A percentile compares a stretch with the other conserved stretches of the same genome.
phyloP scores from a whole-genome alignment of 2,888 invertebrate genomes.

The Agonopterix arenella region DNA sequence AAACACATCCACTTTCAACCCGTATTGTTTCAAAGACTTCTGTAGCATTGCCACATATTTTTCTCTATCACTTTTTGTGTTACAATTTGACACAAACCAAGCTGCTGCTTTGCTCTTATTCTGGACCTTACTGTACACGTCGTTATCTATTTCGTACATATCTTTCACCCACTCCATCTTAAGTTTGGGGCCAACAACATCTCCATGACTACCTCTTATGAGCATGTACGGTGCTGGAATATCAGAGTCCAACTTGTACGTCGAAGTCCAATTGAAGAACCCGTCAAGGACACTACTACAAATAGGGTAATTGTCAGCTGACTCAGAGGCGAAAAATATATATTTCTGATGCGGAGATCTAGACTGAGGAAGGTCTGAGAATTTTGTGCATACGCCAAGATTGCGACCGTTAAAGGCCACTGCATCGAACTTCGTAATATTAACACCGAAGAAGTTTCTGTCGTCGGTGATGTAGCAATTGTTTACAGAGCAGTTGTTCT shows the following conservation, averaged over 20 bases:
- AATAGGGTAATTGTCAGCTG: conserved; percentile 51
- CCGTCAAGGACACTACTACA: conserved; percentile 41
- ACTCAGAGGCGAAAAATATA: conserved; percentile 58
- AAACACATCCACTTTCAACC: conserved; percentile 65
- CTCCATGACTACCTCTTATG: conserved; percentile 34
- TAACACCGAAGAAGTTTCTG: conserved; percentile 33
- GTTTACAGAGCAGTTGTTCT: conserved; percentile 45
- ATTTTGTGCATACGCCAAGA: conserved; percentile 14
- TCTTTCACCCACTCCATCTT: conserved; percentile 36
- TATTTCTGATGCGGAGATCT: conserved; percentile 52
- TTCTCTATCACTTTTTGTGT: conserved; percentile 36
- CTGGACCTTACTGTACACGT: conserved; percentile 22
- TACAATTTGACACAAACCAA: conserved; percentile 65
- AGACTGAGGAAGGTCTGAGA: conserved; percentile 25
- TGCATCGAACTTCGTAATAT: conserved; percentile 47
- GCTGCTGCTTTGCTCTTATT: conserved; percentile 57
- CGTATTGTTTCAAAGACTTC: conserved; percentile 28
- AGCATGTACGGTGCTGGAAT: conserved; percentile 49
- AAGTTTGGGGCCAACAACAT: conserved; percentile 46
- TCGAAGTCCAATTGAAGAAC: conserved; percentile 65
- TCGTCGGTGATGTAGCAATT: conserved; percentile 53
- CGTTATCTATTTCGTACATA: conserved; percentile 28
- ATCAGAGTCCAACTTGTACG: conserved; percentile 60
- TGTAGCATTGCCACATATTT: conserved; percentile 32
- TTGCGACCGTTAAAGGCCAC: conserved; percentile 56